Conservation (phyloP, 2,888 invertebrate genomes). For the Tubulanus polymorphus region DNA sequence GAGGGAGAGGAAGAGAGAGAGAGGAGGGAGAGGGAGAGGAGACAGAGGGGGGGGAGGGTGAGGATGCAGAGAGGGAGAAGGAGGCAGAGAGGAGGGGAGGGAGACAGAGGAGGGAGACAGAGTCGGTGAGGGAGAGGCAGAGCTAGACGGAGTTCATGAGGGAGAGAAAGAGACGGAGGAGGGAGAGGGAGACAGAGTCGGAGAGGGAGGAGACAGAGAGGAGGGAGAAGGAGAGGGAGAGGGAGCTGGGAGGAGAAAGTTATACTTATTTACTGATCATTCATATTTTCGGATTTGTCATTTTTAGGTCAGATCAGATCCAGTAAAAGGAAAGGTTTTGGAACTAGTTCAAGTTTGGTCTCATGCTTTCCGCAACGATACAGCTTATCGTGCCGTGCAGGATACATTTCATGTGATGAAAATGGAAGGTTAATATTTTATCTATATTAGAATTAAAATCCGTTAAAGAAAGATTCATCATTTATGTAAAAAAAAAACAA, state of each 20-base stretch:
- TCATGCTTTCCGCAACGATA: slow-evolving; percentile 89
- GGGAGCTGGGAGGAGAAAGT: not conserved
- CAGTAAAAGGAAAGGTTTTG: slow-evolving; percentile 68
- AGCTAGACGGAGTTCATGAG: not conserved
- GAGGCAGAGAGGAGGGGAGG: not conserved
- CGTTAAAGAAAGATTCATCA: too few relatives aligned
- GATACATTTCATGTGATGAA: slow-evolving; percentile 93
- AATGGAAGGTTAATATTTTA: slow-evolving; percentile 65
- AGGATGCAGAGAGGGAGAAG: not conserved
- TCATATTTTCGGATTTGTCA: slow-evolving; percentile 2
- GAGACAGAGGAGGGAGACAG: not conserved
- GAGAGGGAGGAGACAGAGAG: not conserved
- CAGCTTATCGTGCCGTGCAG: slow-evolving; percentile 83
- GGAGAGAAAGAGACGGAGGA: not conserved
- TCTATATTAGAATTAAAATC: not conserved
- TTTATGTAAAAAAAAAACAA: too few relatives aligned
- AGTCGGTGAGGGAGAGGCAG: not conserved
- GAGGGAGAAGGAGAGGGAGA: not conserved
- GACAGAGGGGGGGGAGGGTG: not conserved
- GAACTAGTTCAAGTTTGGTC: slow-evolving; percentile 98
- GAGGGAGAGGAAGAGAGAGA: too few relatives aligned
- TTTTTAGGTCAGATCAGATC: slow-evolving; percentile 40
- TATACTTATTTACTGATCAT: not conserved
- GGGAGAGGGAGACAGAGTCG: not conserved
- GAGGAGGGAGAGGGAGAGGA: too few relatives aligned